These are phyloP conservation scores for Panthera leo DNA, from an alignment of 2,113 vertebrate species.

Conservation along the genomic window DNA sequence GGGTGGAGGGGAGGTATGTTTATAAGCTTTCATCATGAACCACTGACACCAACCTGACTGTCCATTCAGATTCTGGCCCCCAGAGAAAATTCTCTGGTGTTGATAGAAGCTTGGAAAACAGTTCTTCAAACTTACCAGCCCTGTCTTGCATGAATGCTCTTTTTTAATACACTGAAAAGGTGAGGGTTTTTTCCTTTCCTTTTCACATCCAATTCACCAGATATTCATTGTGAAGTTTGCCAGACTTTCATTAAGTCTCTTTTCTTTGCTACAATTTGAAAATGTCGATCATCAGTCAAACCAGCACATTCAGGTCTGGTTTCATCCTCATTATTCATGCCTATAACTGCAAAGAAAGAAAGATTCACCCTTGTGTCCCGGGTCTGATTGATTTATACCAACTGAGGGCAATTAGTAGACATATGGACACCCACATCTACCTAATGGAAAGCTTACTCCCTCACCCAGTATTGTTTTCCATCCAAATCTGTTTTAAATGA, in stretches of 20 bases:
- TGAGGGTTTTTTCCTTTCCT: not conserved
- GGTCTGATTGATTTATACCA: slow-evolving; percentile 22
- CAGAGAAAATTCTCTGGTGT: not conserved
- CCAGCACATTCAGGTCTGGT: not conserved
- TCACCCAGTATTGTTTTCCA: not conserved
- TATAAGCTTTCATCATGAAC: not conserved
- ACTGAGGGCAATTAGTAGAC: slow-evolving; percentile 36
- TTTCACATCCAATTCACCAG: slow-evolving; percentile 42
- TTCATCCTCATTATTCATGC: not conserved
- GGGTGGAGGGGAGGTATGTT: not conserved
- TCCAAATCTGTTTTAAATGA: slow-evolving; percentile 45
- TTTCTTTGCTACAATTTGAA: slow-evolving; percentile 17
- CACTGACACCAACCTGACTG: not conserved
- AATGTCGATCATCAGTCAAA: slow-evolving; percentile 13
- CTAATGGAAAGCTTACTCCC: slow-evolving; percentile 20
- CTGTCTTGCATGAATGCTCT: not conserved
- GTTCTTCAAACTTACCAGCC: not conserved
- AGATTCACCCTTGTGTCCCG: not conserved
- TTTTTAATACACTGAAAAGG: not conserved
- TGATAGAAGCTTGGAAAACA: not conserved
- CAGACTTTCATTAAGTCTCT: slow-evolving; percentile 46
- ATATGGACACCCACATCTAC: not conserved
- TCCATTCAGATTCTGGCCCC: not conserved
- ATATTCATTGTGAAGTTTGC: slow-evolving; percentile 30
- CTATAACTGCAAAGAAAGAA: not conserved